Evolutionary conservation across 2,797 vertebrate species (phyloP).

Genomic region (Scolopax bukidnonensis): DNA sequence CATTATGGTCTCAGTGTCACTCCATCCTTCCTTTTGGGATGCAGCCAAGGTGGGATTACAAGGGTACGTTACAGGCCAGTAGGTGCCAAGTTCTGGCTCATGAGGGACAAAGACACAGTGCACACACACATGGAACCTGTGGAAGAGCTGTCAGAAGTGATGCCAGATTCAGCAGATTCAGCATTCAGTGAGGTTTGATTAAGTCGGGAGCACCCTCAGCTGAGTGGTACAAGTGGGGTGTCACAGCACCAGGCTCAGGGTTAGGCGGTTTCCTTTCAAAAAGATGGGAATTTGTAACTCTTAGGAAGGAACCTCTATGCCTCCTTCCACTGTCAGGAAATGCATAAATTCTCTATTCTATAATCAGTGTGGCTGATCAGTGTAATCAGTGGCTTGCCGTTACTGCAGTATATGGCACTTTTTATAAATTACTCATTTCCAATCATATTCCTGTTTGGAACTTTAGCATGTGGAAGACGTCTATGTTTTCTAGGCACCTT

Average conservation of each 20-base stretch:
- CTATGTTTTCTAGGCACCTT: not conserved
- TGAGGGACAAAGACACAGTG: not conserved
- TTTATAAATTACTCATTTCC: not conserved
- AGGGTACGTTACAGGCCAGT: not conserved
- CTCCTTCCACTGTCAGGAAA: not conserved
- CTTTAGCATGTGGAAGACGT: not conserved
- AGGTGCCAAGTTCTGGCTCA: not conserved
- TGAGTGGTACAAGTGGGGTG: not conserved
- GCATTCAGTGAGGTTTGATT: not conserved
- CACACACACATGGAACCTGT: not conserved
- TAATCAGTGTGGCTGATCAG: not conserved
- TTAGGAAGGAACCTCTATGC: not conserved
- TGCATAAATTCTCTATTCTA: not conserved
- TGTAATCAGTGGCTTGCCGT: not conserved
- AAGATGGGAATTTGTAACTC: not conserved
- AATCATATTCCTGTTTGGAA: not conserved
- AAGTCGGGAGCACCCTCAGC: not conserved
- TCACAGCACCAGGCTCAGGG: not conserved
- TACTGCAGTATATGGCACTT: not conserved
- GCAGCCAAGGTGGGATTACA: conserved; percentile 62
- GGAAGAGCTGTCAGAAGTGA: not conserved
- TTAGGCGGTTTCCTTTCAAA: not conserved
- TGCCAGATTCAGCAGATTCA: not conserved
- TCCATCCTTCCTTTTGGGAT: conserved; percentile 60
- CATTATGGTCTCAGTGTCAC: conserved; percentile 62